Conservation (phyloP, 2,888 invertebrate genomes). For the Morpho deidamia region DNA sequence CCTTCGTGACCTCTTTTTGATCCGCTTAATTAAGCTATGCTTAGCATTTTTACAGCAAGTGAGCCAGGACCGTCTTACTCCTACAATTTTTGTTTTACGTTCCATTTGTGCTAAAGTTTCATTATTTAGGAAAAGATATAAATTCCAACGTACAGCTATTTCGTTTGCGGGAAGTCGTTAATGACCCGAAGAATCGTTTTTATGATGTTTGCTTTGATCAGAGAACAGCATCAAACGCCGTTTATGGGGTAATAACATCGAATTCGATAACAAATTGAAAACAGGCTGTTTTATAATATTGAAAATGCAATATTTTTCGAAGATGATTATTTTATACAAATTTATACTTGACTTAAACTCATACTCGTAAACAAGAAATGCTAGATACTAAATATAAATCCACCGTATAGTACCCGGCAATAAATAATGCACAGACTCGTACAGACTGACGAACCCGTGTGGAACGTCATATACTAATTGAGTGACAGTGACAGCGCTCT, state of each 20-base stretch:
- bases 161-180: conserved; percentile 57
- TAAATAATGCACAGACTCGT: no score
- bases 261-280: conserved; percentile 50
- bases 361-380: no score
- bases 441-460: no score
- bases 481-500: no score
- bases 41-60: not conserved
- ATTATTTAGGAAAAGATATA: conserved; percentile 32
- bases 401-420: no score
- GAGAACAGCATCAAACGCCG: conserved; percentile 55
- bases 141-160: conserved; percentile 50
- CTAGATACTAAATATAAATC: no score
- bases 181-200: conserved; percentile 66
- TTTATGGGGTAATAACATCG: conserved; percentile 59
- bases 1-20: no score
- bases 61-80: not conserved
- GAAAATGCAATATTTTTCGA: not conserved
- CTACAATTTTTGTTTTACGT: conserved; percentile 15
- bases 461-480: no score
- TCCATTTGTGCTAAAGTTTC: conserved; percentile 15
- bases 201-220: conserved; percentile 68
- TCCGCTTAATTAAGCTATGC: not conserved
- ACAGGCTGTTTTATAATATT: not conserved
- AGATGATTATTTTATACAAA: no score
- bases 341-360: no score